A percentile compares a stretch with the other conserved stretches of the same genome.
phyloP scores from a whole-genome alignment of 2,113 vertebrate species.

The Siniperca knerii region DNA sequence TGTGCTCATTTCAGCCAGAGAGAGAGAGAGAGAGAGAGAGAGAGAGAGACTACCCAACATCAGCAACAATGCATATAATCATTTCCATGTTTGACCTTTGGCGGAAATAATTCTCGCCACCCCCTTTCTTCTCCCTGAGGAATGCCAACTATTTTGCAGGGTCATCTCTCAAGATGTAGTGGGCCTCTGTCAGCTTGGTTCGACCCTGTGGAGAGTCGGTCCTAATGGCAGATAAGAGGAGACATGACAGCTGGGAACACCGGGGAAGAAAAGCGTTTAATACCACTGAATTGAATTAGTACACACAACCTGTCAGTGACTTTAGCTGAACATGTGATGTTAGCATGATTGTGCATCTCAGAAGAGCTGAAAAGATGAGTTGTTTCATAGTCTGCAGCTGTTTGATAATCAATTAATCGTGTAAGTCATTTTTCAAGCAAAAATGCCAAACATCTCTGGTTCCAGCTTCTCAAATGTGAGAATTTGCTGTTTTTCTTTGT shows the following conservation, averaged over 20 bases:
- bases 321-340: background rate
- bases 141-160: slow-evolving; percentile 67
- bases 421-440: background rate
- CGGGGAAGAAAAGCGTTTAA: slow-evolving; percentile 28
- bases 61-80: slow-evolving; percentile 54
- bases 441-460: background rate
- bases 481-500: background rate
- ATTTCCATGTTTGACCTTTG: slow-evolving; percentile 66
- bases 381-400: background rate
- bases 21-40: background rate
- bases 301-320: background rate
- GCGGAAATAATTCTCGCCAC: slow-evolving; percentile 40
- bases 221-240: slow-evolving; percentile 33
- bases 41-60: slow-evolving; percentile 16
- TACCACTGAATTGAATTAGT: background rate
- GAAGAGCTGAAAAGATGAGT: background rate
- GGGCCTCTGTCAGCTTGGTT: slow-evolving; percentile 4
- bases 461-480: background rate
- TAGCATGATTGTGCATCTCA: background rate
- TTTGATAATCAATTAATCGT: background rate
- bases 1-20: slow-evolving; percentile 23
- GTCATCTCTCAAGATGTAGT: slow-evolving; percentile 55
- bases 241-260: slow-evolving; percentile 41
- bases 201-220: background rate
- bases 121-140: slow-evolving; percentile 21